phyloP scores from a whole-genome alignment of 2,888 invertebrate genomes.

The Xylocampa areola region DNA sequence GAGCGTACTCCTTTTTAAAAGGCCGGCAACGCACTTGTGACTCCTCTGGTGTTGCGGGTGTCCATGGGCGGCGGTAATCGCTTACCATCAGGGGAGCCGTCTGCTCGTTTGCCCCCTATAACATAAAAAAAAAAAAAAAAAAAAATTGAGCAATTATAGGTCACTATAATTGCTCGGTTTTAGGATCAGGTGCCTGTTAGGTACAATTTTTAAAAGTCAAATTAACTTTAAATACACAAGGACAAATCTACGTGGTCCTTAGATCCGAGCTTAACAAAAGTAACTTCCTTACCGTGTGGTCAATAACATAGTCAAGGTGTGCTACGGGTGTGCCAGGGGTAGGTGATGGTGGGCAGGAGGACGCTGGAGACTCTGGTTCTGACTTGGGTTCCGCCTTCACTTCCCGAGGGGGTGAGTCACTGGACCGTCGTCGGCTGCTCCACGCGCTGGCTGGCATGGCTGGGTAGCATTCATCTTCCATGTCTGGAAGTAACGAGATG shows the following conservation, averaged over 20 bases:
- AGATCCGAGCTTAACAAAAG: neutral
- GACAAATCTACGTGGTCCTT: neutral
- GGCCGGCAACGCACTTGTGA: no score
- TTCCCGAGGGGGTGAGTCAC: constrained; percentile 77
- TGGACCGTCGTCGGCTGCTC: constrained; percentile 80
- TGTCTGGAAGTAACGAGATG: constrained; percentile 89
- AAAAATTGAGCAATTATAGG: no score
- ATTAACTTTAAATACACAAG: no score
- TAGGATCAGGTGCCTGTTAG: no score
- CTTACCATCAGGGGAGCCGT: no score
- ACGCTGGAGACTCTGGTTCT: constrained; percentile 92
- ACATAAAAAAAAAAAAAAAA: no score
- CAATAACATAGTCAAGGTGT: constrained; percentile 91
- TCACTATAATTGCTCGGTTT: neutral
- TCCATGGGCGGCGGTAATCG: no score
- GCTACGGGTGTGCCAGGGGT: constrained; percentile 89
- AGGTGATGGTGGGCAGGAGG: constrained; percentile 93
- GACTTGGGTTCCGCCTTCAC: constrained; percentile 95
- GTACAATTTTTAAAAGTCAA: no score
- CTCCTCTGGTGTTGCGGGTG: no score
- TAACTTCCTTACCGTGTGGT: constrained; percentile 88
- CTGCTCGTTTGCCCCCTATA: no score
- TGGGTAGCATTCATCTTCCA: constrained; percentile 97
- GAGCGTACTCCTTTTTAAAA: no score
- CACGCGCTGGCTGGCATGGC: constrained; percentile 92